A percentile compares a stretch with the other conserved stretches of the same genome.
Conservation (phyloP, 2,113 vertebrate species). For the Nettapus auritus region DNA sequence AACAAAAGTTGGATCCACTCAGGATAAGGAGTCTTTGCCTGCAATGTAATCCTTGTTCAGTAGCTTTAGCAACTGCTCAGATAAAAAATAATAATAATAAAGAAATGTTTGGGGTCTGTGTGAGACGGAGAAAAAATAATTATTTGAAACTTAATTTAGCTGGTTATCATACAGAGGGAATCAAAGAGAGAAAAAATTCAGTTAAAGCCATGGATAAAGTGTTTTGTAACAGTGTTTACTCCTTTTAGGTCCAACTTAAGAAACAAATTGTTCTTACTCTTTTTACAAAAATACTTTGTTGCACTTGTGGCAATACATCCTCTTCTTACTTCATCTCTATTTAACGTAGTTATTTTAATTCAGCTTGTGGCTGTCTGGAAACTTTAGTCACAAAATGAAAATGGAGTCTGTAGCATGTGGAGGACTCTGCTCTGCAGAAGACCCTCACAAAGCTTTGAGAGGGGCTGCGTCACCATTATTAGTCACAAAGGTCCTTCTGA, state of each 20-base stretch:
- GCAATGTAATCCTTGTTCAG: not conserved
- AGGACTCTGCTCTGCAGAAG: not conserved
- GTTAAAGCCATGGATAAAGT: too few relatives aligned
- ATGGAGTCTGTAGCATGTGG: fast-evolving
- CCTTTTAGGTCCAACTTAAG: not conserved
- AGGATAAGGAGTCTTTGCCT: not conserved
- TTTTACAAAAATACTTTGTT: not conserved
- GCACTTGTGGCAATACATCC: not conserved
- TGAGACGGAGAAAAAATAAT: not conserved
- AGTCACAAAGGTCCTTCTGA: not conserved
- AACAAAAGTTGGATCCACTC: not conserved
- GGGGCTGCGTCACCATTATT: not conserved
- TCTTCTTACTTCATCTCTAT: not conserved
- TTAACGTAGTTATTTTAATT: not conserved
- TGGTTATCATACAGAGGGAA: not conserved
- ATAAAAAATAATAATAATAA: not conserved
- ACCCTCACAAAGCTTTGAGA: not conserved
- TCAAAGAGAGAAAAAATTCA: too few relatives aligned
- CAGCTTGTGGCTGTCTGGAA: not conserved
- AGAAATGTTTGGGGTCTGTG: not conserved
- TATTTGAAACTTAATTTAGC: not conserved
- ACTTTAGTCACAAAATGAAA: not conserved
- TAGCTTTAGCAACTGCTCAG: not conserved
- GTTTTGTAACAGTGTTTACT: too few relatives aligned
- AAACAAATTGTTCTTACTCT: not conserved